Evolutionary conservation across 2,888 invertebrate genomes (phyloP), one percentile per base, ranked within the genome.

Genomic region (Emesis furor): DNA sequence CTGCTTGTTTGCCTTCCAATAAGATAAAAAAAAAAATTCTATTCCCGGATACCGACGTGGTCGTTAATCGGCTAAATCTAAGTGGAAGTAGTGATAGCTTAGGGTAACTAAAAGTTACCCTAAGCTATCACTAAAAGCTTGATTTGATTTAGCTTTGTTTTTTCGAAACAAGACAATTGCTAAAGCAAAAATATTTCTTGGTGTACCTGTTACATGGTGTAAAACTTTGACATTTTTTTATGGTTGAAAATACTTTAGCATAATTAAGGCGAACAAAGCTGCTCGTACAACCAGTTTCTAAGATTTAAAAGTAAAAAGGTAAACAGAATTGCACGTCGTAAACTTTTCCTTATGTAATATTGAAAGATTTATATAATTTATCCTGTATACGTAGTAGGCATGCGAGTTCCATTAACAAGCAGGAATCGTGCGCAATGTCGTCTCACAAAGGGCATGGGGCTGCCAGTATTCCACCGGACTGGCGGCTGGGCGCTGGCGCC

Each of bases 391-490:
- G 0, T 62, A 62, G 30, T 62, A 7, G 62, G 62, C 12, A 68
- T 68, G 67, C 37, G 68, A 37, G 68, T 68, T 68, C 37, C 37
- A 76, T 76, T 76, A 76, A 76, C 68, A 76, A 76, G 68, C 69
- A 17, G 76, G 32, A 68, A 55, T 75, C 76, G 71, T 79, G 82
- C 73, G 67, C 79, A 68, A 68, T 68, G 67, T 81, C 62, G 71
- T 39, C 84, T 87, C 78, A 78, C 85, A 89, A 89, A 87, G 85
- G 87, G 83, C 81, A 89, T 86, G 87, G 85, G 81, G 79, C 78
- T 84, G 71, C 80, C 67, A 86, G 85, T 86, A 84, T 85, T 90
- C 91, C 91, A 80, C 79, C 82, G 89, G 86, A 78, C 81, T 78
- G 90, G 42, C 42, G 42, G 46, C 46, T 14, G 46, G 89, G n/a